phyloP scores from a whole-genome alignment of 2,888 invertebrate genomes.

The Lymantria monacha region DNA sequence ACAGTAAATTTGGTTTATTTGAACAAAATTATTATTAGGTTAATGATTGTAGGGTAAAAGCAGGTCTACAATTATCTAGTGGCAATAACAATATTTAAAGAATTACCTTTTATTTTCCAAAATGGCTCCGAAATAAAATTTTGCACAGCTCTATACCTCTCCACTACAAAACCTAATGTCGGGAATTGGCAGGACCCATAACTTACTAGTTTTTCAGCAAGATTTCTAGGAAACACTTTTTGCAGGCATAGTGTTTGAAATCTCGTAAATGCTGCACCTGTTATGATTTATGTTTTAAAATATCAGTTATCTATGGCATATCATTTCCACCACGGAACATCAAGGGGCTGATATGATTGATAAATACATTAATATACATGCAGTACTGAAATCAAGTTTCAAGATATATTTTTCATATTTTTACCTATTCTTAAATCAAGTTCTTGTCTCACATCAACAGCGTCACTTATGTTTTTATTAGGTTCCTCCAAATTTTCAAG shows the following conservation, averaged over 20 bases:
- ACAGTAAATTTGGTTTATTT: no score
- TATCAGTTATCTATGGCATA: no score
- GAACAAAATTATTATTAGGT: no score
- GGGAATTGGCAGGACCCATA: slow-evolving; percentile 99
- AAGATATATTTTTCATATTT: background rate
- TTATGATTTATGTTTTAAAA: slow-evolving; percentile 7
- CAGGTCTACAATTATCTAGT: no score
- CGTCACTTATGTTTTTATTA: slow-evolving; percentile 91
- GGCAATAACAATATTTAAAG: background rate
- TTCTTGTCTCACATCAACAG: slow-evolving; percentile 96
- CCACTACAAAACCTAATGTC: slow-evolving; percentile 99
- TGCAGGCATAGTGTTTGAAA: slow-evolving; percentile 96
- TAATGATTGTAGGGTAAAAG: no score
- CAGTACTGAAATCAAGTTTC: background rate
- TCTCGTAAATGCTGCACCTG: slow-evolving; percentile 98
- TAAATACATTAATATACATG: no score
- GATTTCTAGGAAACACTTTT: slow-evolving; percentile 87
- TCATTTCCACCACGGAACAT: no score
- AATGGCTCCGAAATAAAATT: slow-evolving; percentile 96
- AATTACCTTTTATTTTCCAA: slow-evolving; percentile 94
- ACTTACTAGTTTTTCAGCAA: slow-evolving; percentile 92
- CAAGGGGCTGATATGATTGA: no score
- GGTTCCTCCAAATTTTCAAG: slow-evolving; percentile 89
- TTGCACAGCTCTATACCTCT: slow-evolving; percentile 95
- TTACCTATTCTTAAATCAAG: slow-evolving; percentile 95